Evolutionary conservation across 2,888 invertebrate genomes (phyloP).

Genomic region (Polia nebulosa): DNA sequence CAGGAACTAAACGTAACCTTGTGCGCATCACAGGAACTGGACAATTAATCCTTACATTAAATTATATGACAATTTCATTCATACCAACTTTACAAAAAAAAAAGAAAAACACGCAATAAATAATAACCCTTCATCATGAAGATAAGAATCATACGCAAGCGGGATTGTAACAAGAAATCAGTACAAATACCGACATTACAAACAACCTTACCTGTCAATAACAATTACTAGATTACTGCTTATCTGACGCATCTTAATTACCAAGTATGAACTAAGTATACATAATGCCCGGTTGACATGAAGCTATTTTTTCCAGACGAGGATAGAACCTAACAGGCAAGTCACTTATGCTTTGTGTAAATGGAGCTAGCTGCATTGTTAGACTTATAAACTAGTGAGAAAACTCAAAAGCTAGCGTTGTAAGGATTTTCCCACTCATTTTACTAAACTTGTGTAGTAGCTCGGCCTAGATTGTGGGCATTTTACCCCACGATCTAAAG

Average conservation of each 20-base stretch:
- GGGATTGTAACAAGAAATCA: slow-evolving; percentile 29
- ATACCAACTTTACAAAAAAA: not conserved
- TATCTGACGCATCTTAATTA: slow-evolving; percentile 42
- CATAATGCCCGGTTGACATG: slow-evolving; percentile 5
- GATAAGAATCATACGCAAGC: slow-evolving; percentile 34
- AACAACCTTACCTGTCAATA: slow-evolving; percentile 51
- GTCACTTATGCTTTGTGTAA: not conserved
- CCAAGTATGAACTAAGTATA: slow-evolving; percentile 21
- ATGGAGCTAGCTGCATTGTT: not conserved
- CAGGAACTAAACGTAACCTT: not conserved
- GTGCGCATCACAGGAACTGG: not conserved
- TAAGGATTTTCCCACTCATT: no score
- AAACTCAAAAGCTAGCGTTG: not conserved
- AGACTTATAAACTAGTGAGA: not conserved
- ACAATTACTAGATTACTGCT: slow-evolving; percentile 43
- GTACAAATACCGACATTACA: slow-evolving; percentile 20
- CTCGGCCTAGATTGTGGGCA: no score
- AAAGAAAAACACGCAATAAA: slow-evolving; percentile 24
- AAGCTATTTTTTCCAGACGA: not conserved
- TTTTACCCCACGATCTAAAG: no score
- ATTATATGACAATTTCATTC: slow-evolving; percentile 29
- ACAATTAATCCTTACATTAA: slow-evolving; percentile 10
- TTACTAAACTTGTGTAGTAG: no score
- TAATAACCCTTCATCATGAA: slow-evolving; percentile 17
- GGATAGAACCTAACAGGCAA: not conserved